A percentile compares a stretch with the other conserved stretches of the same genome.
Evolutionary conservation across 2,797 vertebrate species (phyloP).

Genomic region (Enteromius anoplus): DNA sequence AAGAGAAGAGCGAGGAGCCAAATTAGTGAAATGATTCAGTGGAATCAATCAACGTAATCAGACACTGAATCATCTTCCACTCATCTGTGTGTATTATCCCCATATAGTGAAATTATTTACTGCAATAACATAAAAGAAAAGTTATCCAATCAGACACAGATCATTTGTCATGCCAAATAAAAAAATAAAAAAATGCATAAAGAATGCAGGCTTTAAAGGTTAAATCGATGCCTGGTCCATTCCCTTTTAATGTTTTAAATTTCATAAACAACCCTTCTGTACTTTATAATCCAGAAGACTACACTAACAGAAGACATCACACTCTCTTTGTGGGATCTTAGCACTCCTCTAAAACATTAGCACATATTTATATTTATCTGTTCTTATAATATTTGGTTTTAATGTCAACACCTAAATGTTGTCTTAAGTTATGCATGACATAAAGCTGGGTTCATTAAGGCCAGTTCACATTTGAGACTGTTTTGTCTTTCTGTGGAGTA

Average conservation of each 20-base stretch:
- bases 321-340: not conserved
- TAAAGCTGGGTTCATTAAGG: not conserved
- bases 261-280: constrained; percentile 1
- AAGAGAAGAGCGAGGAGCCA: not conserved
- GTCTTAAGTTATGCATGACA: not conserved
- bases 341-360: not conserved
- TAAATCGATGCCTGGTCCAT: not conserved
- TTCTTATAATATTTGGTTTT: not conserved
- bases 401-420: not conserved
- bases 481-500: not conserved
- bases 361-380: not conserved
- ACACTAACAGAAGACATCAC: not conserved
- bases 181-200: not conserved
- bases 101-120: constrained; percentile 3
- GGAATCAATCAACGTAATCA: constrained; percentile 23
- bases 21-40: constrained; percentile 7
- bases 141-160: not conserved
- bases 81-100: not conserved
- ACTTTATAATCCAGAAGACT: not conserved
- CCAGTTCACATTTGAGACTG: not conserved
- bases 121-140: constrained; percentile 16
- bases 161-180: not conserved
- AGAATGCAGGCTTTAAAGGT: not conserved
- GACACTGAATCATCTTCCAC: constrained; percentile 19
- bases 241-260: not conserved